Evolutionary conservation across 2,797 vertebrate genomes (phyloP), one percentile per base, ranked within the genome.

Genomic region (Balearica regulorum): DNA sequence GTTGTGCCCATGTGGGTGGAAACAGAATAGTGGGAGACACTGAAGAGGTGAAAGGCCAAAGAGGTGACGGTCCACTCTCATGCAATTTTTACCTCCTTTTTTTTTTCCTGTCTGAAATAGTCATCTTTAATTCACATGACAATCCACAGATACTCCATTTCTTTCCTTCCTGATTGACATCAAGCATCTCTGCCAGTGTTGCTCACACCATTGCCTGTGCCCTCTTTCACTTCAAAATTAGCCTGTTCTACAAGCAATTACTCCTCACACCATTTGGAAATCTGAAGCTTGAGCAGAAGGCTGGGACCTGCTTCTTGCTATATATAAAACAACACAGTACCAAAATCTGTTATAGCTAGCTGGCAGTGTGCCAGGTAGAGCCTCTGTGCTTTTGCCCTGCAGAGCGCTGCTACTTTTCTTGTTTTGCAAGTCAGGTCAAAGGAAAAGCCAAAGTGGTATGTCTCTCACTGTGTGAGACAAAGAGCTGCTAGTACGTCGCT

Each of bases 231-330:
- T 97, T 93, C 78, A 87, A 57, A 93, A 94, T 96, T 97, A 96
- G 92, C 76, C 93, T 92, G 72, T 75, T 95, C 82, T 55, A 44
- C 86, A 58, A 29, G 87, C 39, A 49, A 89, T 92, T 89, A 86
- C 89, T 95, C 90, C 94, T 97, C 66, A 81, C 93, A 92, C 92
- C 89, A 60, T 97, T 94, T 97, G 94, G 93, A 89, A 92, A 76
- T 65, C 65, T 43, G 84, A 83, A 94, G 94, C 85, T 92, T 60
- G 92, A 94, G 96, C 95, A 95, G 95, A 95, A 95, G 95, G 94
- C 92, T 96, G 92, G 43, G 92, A 95, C 95, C 90, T 94, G 87
- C 89, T 94, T 95, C 71, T 85, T 95, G 92, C 95, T 95, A 91
- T 92, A 94, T 96, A 92, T 94, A 72, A 88, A 93, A 49, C 64